These are phyloP conservation scores for Lycophotia porphyrea DNA, from an alignment of 2,888 invertebrate genomes.

Conservation along the genomic window DNA sequence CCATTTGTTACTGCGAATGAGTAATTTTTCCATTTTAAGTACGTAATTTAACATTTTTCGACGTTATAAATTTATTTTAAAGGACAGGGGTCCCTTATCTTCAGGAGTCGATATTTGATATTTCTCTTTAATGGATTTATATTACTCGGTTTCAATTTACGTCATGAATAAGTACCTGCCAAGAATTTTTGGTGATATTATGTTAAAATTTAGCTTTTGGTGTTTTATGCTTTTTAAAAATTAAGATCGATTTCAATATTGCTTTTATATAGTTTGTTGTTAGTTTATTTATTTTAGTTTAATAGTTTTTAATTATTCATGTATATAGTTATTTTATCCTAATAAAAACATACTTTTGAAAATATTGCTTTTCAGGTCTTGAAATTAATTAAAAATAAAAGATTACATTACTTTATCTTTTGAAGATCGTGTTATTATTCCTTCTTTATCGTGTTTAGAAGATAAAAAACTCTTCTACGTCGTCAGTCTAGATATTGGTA, in stretches of 20 bases:
- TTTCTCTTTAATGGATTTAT: slow-evolving; percentile 82
- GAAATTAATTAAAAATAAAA: slow-evolving; percentile 25
- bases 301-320: no score
- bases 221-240: slow-evolving; percentile 48
- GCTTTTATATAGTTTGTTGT: no score
- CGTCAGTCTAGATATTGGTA: slow-evolving; percentile 27
- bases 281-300: no score
- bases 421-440: background rate
- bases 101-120: slow-evolving; percentile 77
- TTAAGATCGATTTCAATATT: slow-evolving; percentile 43
- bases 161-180: slow-evolving; percentile 74
- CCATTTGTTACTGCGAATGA: slow-evolving; percentile 67
- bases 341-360: no score
- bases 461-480: slow-evolving; percentile 10
- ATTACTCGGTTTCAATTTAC: slow-evolving; percentile 81
- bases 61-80: slow-evolving; percentile 77
- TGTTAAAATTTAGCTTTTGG: slow-evolving; percentile 57
- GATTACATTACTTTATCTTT: background rate
- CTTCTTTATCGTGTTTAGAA: slow-evolving; percentile 5
- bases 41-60: slow-evolving; percentile 70
- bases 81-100: slow-evolving; percentile 75
- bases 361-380: slow-evolving; percentile 17
- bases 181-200: slow-evolving; percentile 66
- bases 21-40: slow-evolving; percentile 66
- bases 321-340: no score